Evolutionary conservation across 2,797 vertebrate genomes (phyloP).

Genomic region (Tiaroga cobitis): DNA sequence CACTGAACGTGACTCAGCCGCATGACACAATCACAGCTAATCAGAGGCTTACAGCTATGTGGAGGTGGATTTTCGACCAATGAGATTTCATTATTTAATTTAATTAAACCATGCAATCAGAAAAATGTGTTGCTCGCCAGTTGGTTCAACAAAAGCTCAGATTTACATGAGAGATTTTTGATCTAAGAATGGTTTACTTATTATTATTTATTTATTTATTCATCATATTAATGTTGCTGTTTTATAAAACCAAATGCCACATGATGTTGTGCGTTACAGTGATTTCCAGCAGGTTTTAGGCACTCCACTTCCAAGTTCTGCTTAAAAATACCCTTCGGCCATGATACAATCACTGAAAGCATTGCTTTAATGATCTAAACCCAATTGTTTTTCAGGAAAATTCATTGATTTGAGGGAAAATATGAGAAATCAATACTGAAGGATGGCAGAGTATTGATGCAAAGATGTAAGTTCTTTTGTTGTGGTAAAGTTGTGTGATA

Average conservation of each 20-base stretch:
- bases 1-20: background rate
- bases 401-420: background rate
- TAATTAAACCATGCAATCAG: background rate
- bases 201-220: background rate
- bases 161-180: background rate
- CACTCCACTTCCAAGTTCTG: background rate
- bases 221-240: too few species aligned
- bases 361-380: background rate
- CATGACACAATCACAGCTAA: background rate
- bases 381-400: slow-evolving; percentile 7
- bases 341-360: background rate
- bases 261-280: background rate
- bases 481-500: background rate
- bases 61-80: background rate
- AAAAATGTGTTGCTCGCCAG: background rate
- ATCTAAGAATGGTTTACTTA: background rate
- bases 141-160: background rate
- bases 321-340: background rate
- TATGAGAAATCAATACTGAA: background rate
- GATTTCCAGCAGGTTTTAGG: background rate
- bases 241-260: background rate
- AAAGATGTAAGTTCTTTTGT: background rate
- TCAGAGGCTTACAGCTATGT: background rate
- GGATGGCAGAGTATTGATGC: background rate
- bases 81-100: background rate